phyloP scores from a whole-genome alignment of 1,140 invertebrate genomes.

The Bombus terrestris region DNA sequence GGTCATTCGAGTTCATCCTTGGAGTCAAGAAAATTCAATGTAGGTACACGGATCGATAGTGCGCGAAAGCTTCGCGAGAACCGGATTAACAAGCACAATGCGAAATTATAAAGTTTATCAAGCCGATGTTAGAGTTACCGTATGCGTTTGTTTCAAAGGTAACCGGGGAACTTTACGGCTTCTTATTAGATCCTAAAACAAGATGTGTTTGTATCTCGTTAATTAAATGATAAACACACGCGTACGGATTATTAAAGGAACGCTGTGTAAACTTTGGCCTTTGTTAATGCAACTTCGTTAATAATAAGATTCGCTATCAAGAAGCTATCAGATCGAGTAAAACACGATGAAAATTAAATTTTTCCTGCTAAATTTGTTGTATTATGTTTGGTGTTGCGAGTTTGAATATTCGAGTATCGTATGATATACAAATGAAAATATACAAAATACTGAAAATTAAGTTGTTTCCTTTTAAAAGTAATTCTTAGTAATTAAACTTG shows the following conservation, averaged over 20 bases:
- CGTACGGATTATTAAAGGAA: constrained; percentile 1
- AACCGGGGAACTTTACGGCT: not conserved
- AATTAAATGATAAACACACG: constrained; percentile 38
- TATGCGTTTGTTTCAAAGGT: constrained; percentile 3
- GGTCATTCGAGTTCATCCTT: not conserved
- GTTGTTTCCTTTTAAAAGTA: too few relatives aligned
- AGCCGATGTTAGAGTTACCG: not conserved
- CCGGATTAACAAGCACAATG: constrained; percentile 16
- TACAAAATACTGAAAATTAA: too few relatives aligned
- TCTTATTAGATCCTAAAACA: constrained; percentile 19
- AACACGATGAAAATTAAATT: not conserved
- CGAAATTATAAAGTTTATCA: constrained; percentile 32
- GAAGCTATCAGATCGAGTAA: too few relatives aligned
- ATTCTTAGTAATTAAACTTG: too few relatives aligned
- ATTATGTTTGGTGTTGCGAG: too few relatives aligned
- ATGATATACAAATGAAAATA: too few relatives aligned
- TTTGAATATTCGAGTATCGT: too few relatives aligned
- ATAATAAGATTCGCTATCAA: not conserved
- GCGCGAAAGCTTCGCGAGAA: not conserved
- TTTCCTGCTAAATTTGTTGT: too few relatives aligned
- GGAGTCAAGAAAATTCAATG: not conserved
- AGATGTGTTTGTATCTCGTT: constrained; percentile 19
- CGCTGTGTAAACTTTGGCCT: too few relatives aligned
- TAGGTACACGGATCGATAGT: not conserved
- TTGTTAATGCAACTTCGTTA: not conserved